These are phyloP conservation scores for Tridacna crocea DNA, from an alignment of 2,888 invertebrate species.

Conservation along the genomic window DNA sequence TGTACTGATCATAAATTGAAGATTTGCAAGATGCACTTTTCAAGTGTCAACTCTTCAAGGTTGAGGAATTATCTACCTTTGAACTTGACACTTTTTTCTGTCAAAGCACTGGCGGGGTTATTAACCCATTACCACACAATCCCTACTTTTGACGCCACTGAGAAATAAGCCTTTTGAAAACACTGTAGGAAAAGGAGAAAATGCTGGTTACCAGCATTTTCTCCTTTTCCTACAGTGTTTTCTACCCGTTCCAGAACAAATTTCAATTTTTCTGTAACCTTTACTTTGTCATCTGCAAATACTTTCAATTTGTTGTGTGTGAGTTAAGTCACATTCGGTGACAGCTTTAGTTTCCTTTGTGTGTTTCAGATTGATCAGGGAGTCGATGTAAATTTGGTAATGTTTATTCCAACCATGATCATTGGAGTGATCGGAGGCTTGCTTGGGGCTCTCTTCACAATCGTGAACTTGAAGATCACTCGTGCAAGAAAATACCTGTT, in stretches of 20 bases:
- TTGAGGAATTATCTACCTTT: no score
- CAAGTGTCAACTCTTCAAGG: no score
- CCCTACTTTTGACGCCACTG: no score
- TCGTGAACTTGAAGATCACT: slow-evolving; percentile 84
- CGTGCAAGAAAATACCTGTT: slow-evolving; percentile 81
- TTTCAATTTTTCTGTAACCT: no score
- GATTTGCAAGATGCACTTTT: no score
- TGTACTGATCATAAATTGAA: no score
- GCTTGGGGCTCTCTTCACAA: slow-evolving; percentile 84
- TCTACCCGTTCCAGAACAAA: background rate
- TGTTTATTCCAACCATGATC: slow-evolving; percentile 83
- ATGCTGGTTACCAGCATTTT: background rate
- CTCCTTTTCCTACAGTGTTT: background rate
- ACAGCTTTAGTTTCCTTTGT: background rate
- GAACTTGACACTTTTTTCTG: no score
- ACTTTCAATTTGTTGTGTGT: no score
- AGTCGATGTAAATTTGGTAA: slow-evolving; percentile 83
- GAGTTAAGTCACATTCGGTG: background rate
- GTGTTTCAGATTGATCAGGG: slow-evolving; percentile 76
- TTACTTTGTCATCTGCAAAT: no score
- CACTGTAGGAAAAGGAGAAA: background rate
- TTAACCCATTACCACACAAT: background rate
- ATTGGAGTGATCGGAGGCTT: slow-evolving; percentile 84
- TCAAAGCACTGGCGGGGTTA: no score
- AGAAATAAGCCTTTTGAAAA: no score